These are phyloP conservation scores for Gryon sp. DNA, from an alignment of 1,140 invertebrate genomes.

Conservation along the genomic window DNA sequence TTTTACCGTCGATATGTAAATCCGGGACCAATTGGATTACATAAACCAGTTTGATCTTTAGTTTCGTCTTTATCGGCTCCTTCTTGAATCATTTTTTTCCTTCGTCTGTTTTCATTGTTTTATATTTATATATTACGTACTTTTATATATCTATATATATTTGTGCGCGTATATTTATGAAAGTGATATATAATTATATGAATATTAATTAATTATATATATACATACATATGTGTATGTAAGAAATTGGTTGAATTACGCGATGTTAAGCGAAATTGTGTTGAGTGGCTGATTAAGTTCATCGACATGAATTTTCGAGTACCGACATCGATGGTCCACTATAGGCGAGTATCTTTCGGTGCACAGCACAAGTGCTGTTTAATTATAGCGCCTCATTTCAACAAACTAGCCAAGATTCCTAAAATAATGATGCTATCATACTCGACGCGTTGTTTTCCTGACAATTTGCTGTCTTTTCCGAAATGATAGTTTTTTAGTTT, in stretches of 20 bases:
- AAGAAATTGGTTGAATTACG: background rate
- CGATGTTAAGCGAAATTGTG: background rate
- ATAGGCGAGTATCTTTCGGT: constrained; percentile 8
- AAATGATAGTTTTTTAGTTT: too few species aligned
- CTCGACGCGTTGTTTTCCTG: background rate
- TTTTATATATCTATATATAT: too few species aligned
- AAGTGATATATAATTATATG: too few species aligned
- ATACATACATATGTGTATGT: too few species aligned
- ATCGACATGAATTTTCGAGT: constrained; percentile 5
- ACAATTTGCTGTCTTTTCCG: too few species aligned
- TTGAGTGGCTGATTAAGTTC: background rate
- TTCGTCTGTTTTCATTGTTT: background rate
- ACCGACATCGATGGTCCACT: background rate
- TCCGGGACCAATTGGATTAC: constrained; percentile 9
- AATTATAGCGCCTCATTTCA: constrained; percentile 19
- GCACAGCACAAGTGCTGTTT: constrained; percentile 4
- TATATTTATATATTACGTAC: too few species aligned
- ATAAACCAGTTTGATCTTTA: background rate
- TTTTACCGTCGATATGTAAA: constrained; percentile 1
- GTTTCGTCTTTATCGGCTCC: background rate
- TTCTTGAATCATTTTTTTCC: background rate
- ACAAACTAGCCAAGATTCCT: background rate
- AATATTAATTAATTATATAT: too few species aligned
- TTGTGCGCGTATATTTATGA: too few species aligned
- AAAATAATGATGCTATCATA: constrained; percentile 17